A percentile compares a stretch with the other conserved stretches of the same genome.
phyloP scores from a whole-genome alignment of 2,797 vertebrate species.

The Poeciliopsis turneri region DNA sequence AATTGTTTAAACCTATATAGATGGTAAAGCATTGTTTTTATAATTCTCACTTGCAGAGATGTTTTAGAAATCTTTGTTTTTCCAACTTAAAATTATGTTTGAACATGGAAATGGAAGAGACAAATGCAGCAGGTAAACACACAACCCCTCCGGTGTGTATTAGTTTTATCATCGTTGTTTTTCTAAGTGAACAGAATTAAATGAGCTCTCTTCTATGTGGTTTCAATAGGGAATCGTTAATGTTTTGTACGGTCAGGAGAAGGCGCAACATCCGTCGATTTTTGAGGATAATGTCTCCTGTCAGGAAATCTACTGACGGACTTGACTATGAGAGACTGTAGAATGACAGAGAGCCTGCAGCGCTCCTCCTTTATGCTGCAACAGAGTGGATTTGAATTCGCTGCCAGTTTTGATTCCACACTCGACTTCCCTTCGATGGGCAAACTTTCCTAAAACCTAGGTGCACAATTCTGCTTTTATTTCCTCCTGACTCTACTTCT shows the following conservation, averaged over 20 bases:
- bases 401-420: slow-evolving; percentile 72
- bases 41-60: neutral
- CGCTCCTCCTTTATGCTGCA: slow-evolving; percentile 55
- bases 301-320: slow-evolving; percentile 66
- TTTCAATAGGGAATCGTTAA: neutral
- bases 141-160: neutral
- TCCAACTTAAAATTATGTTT: neutral
- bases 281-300: slow-evolving; percentile 70
- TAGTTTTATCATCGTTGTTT: neutral
- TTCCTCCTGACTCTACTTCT: slow-evolving; percentile 33
- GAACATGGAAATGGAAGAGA: neutral
- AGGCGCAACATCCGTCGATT: slow-evolving; percentile 43
- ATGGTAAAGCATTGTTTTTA: neutral
- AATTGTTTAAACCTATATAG: neutral
- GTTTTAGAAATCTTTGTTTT: neutral
- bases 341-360: slow-evolving; percentile 60
- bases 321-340: slow-evolving; percentile 54
- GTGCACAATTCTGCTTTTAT: slow-evolving; percentile 32
- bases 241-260: slow-evolving; percentile 33
- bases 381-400: slow-evolving; percentile 65
- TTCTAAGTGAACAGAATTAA: neutral
- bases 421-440: slow-evolving; percentile 62
- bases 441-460: slow-evolving; percentile 38
- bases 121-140: neutral
- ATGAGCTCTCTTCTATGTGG: neutral